phyloP scores from a whole-genome alignment of 1,140 invertebrate genomes.

The Ostrea denselamellosa region DNA sequence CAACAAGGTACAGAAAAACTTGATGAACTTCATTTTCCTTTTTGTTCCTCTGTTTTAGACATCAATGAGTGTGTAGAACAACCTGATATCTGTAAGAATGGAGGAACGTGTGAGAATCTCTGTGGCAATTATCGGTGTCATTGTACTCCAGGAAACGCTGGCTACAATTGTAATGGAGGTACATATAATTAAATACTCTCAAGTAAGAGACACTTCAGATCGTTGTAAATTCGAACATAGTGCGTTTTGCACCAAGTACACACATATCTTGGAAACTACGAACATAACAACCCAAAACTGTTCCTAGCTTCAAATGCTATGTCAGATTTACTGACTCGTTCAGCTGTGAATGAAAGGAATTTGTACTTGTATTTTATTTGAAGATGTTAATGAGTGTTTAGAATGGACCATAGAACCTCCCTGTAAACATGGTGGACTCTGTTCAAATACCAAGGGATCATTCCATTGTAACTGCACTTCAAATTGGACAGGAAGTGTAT shows the following conservation, averaged over 20 bases:
- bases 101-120: slow-evolving; percentile 42
- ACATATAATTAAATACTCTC: too few species aligned
- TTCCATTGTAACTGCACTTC: slow-evolving; percentile 74
- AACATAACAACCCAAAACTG: too few species aligned
- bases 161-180: slow-evolving; percentile 29
- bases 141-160: neutral
- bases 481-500: slow-evolving; percentile 83
- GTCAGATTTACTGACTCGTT: neutral
- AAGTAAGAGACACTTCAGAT: too few species aligned
- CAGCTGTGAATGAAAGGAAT: too few species aligned
- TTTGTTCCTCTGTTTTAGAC: neutral
- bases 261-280: too few species aligned
- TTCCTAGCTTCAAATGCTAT: neutral
- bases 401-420: slow-evolving; percentile 42
- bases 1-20: too few species aligned
- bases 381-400: slow-evolving; percentile 77
- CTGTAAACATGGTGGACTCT: slow-evolving; percentile 92
- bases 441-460: slow-evolving; percentile 89
- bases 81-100: slow-evolving; percentile 40
- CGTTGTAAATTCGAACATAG: too few species aligned
- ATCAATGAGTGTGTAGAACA: neutral
- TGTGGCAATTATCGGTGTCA: slow-evolving; percentile 17
- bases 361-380: neutral
- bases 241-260: too few species aligned
- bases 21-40: too few species aligned